phyloP scores from a whole-genome alignment of 30 jellyfish, hydroid and myxozoan genomes.

The Chironex yamaguchii region DNA sequence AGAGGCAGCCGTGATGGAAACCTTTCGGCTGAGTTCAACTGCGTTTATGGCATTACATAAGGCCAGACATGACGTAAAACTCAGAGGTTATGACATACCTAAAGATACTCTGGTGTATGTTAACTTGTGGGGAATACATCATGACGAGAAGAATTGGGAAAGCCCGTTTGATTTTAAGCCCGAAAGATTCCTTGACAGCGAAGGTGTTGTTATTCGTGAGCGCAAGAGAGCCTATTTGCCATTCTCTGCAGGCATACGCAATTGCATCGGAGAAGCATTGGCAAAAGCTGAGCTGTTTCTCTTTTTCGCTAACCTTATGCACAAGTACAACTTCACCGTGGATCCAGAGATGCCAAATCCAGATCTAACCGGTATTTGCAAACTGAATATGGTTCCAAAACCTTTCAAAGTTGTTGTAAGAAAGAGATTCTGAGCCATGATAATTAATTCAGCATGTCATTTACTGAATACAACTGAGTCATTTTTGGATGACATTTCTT shows the following conservation, averaged over 20 bases:
- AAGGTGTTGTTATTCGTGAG: constrained; percentile 54
- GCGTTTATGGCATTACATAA: constrained; percentile 82
- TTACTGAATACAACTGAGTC: too few species aligned
- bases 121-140: constrained; percentile 77
- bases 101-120: constrained; percentile 67
- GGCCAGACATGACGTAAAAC: constrained; percentile 62
- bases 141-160: constrained; percentile 77
- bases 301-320: constrained; percentile 64
- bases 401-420: constrained; percentile 66
- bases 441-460: too few species aligned
- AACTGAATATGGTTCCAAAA: constrained; percentile 47
- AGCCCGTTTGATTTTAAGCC: constrained; percentile 76
- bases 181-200: constrained; percentile 74
- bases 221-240: constrained; percentile 70
- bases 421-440: too few species aligned
- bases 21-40: constrained; percentile 65
- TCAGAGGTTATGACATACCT: constrained; percentile 73
- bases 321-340: constrained; percentile 32
- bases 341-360: constrained; percentile 66
- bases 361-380: constrained; percentile 56
- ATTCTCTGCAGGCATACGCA: constrained; percentile 87
- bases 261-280: constrained; percentile 78
- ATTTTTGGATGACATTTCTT: too few species aligned
- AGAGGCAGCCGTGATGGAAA: constrained; percentile 73
- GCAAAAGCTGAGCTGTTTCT: constrained; percentile 73